Percentiles rank a stretch among this genome's conserved stretches.
Conservation (phyloP, 2,797 vertebrate genomes). For the Karalla daura region DNA sequence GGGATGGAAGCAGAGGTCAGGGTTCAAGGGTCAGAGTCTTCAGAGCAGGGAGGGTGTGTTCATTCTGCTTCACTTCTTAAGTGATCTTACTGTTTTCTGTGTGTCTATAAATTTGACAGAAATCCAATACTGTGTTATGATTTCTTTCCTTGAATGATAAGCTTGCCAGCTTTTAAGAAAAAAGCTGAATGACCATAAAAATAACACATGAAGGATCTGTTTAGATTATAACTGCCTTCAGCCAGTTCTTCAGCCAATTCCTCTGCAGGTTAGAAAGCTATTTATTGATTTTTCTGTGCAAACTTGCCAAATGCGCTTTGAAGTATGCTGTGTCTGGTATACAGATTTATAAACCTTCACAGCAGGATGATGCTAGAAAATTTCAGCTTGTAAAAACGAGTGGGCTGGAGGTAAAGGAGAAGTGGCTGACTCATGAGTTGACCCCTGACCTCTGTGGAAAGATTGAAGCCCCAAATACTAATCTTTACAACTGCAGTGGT, state of each 20-base stretch:
- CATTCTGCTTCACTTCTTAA: conserved; percentile 68
- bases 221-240: conserved; percentile 44
- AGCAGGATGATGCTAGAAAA: conserved; percentile 5
- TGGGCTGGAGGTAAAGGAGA: conserved; percentile 15
- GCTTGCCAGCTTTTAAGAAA: conserved; percentile 51
- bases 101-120: conserved; percentile 57
- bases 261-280: conserved; percentile 55
- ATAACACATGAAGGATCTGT: conserved; percentile 40
- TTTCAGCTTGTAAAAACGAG: conserved; percentile 4
- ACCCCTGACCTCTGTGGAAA: conserved; percentile 74
- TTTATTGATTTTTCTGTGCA: conserved; percentile 49
- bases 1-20: conserved; percentile 72
- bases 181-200: conserved; percentile 66
- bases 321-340: conserved; percentile 12
- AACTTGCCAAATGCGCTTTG: conserved; percentile 39
- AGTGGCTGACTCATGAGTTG: conserved; percentile 62
- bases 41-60: conserved; percentile 39
- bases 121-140: conserved; percentile 51
- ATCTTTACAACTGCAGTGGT: not conserved
- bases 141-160: conserved; percentile 44
- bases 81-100: conserved; percentile 60
- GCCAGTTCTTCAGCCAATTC: conserved; percentile 48
- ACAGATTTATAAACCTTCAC: not conserved
- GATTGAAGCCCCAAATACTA: conserved; percentile 28
- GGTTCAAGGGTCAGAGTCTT: conserved; percentile 74